Evolutionary conservation across 1,140 invertebrate species (phyloP).

Genomic region (Drosophila nannoptera): DNA sequence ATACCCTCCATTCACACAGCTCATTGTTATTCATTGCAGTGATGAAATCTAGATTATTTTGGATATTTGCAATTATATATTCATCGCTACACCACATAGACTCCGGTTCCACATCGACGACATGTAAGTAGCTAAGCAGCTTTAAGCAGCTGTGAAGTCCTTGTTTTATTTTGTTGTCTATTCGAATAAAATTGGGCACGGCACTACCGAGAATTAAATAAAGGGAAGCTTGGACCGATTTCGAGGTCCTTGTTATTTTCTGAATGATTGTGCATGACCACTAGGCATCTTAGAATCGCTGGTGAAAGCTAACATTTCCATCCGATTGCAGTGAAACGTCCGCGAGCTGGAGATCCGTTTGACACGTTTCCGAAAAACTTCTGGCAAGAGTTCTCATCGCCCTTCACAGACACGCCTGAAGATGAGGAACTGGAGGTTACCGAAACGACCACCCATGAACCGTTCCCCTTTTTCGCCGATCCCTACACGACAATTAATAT

Average conservation of each 20-base stretch:
- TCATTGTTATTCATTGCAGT: slow-evolving; percentile 35
- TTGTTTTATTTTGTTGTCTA: background rate
- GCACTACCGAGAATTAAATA: too few species aligned
- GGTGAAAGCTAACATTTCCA: background rate
- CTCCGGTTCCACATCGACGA: slow-evolving; percentile 72
- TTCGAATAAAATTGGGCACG: too few species aligned
- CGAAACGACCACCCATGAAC: slow-evolving; percentile 81
- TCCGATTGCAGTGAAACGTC: slow-evolving; percentile 68
- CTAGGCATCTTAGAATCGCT: too few species aligned
- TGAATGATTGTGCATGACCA: too few species aligned
- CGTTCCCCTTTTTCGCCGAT: slow-evolving; percentile 84
- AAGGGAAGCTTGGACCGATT: too few species aligned
- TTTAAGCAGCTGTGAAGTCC: background rate
- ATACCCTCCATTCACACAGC: background rate
- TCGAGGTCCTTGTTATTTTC: too few species aligned
- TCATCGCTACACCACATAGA: slow-evolving; percentile 74
- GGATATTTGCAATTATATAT: slow-evolving; percentile 77
- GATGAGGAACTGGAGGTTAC: slow-evolving; percentile 75
- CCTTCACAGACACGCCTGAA: slow-evolving; percentile 81
- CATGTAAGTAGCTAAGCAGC: slow-evolving; percentile 54
- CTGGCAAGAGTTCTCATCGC: slow-evolving; percentile 83
- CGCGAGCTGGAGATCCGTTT: slow-evolving; percentile 77
- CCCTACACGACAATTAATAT: slow-evolving; percentile 82
- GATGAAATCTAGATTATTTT: slow-evolving; percentile 78
- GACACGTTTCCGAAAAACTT: slow-evolving; percentile 81